These are phyloP conservation scores for Elegia similella DNA, from an alignment of 2,888 invertebrate genomes.

Conservation along the genomic window DNA sequence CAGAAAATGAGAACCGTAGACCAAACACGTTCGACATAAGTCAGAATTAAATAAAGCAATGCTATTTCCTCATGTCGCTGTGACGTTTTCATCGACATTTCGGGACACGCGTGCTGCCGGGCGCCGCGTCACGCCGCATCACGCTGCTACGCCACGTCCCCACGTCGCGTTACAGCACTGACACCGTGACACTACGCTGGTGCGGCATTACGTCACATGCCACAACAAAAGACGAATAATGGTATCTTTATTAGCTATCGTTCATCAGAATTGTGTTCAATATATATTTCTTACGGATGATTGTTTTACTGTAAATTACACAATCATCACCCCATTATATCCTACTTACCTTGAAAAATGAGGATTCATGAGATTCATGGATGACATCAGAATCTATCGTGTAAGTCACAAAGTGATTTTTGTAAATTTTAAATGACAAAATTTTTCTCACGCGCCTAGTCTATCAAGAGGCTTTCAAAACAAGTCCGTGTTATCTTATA, in stretches of 20 bases:
- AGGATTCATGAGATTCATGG: too few relatives aligned
- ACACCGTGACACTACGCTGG: constrained; percentile 1
- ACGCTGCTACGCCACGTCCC: constrained; percentile 1
- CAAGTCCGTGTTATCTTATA: constrained; percentile 39
- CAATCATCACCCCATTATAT: too few relatives aligned
- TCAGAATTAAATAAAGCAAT: constrained; percentile 66
- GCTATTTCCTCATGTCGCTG: constrained; percentile 67
- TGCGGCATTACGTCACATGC: not conserved
- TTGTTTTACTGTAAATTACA: too few relatives aligned
- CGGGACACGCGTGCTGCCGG: constrained; percentile 29
- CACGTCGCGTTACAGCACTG: not conserved
- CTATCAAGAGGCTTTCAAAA: constrained; percentile 27
- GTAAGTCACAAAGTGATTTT: too few relatives aligned
- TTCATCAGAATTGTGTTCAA: too few relatives aligned
- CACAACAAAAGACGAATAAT: not conserved
- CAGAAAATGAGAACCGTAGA: constrained; percentile 12
- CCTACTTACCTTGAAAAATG: too few relatives aligned
- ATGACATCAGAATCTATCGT: too few relatives aligned
- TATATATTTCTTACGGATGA: too few relatives aligned
- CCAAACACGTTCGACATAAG: constrained; percentile 37
- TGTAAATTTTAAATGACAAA: too few relatives aligned
- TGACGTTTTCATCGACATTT: constrained; percentile 58
- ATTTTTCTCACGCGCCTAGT: not conserved
- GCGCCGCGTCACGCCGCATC: constrained; percentile 27
- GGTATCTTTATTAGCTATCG: too few relatives aligned